Evolutionary conservation across 1,140 invertebrate genomes (phyloP).

Genomic region (Oedothorax gibbosus): DNA sequence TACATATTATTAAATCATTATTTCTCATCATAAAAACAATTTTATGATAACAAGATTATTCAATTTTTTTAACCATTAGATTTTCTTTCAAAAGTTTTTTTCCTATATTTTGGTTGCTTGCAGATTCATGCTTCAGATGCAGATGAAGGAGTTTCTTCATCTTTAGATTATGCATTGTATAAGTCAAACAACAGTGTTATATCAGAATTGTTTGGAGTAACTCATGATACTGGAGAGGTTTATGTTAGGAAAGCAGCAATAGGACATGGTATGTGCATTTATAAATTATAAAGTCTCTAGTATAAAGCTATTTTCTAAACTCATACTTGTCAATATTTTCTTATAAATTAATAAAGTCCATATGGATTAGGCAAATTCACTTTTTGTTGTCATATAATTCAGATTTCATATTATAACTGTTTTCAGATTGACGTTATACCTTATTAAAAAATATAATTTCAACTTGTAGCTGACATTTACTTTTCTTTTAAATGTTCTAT

Average conservation of each 20-base stretch:
- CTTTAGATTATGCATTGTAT: conserved; percentile 80
- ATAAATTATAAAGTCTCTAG: too few relatives aligned
- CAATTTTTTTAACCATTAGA: neutral
- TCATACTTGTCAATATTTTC: too few relatives aligned
- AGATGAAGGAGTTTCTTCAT: conserved; percentile 78
- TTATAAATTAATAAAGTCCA: too few relatives aligned
- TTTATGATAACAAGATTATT: too few relatives aligned
- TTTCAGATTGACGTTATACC: too few relatives aligned
- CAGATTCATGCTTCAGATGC: conserved; percentile 76
- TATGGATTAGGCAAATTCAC: too few relatives aligned
- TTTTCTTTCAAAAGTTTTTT: neutral
- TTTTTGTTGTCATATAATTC: too few relatives aligned
- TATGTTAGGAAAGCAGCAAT: conserved; percentile 71
- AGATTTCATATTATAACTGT: neutral
- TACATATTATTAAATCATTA: too few relatives aligned
- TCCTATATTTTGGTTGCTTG: neutral
- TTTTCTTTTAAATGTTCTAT: neutral
- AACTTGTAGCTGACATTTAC: neutral
- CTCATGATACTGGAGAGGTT: conserved; percentile 78
- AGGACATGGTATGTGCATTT: conserved; percentile 39
- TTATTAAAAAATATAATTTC: neutral
- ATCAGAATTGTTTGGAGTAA: conserved; percentile 76
- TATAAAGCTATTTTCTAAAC: too few relatives aligned
- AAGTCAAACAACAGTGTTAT: conserved; percentile 74
- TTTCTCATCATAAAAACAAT: too few relatives aligned